Base-by-base conservation (phyloP, 2,888 invertebrate genomes). In the Meandrusa payeni region DNA sequence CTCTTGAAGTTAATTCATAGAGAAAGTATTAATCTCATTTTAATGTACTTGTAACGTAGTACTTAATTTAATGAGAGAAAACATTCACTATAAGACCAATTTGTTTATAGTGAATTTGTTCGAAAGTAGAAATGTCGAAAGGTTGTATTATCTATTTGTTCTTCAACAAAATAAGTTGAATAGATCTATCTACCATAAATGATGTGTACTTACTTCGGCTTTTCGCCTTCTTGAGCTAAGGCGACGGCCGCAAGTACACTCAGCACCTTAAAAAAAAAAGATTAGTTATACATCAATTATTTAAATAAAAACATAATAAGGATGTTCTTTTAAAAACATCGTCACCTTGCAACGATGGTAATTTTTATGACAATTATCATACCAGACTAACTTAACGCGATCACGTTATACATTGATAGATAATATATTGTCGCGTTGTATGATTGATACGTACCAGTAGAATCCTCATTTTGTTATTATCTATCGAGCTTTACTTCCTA, bases 231-330 rank as follows among this genome's bases (percentile, higher is more conserved):
- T 51, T 75, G 76, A 55, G 76, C 85, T 26, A 77, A 63, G 48
- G 70, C 79, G 52, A 61, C 78, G 47, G 79, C 61, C 59, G 76
- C 46, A 12, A 68, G 69, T 58, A 83, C 46, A 47, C 74, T 76
- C 33, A 77, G 45, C 15, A 75, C 59, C 86, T 86, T 64, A 52
- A 76, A 80, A 28, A n/a, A n/a, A 59, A 2, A 17, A 34, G 19
- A 37, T 15, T 15, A 23, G 10, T 39, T n/a, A 29, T 5, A 15
- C 12, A 10, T 13, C 5, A 12, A 15, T 10, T 23, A 3, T 19
- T 28, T 20, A 13, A 38, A 20, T 28, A 38, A 22, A 38, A 11
- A 28, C 5, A 17, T 15, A 15, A 52, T 24, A 31, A 19, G 10
- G 7, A 37, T 12, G 20, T 27, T 9, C 19, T 38, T 28, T 29